phyloP scores from a whole-genome alignment of 1,140 invertebrate genomes.

The Ctenoplectra terminalis region DNA sequence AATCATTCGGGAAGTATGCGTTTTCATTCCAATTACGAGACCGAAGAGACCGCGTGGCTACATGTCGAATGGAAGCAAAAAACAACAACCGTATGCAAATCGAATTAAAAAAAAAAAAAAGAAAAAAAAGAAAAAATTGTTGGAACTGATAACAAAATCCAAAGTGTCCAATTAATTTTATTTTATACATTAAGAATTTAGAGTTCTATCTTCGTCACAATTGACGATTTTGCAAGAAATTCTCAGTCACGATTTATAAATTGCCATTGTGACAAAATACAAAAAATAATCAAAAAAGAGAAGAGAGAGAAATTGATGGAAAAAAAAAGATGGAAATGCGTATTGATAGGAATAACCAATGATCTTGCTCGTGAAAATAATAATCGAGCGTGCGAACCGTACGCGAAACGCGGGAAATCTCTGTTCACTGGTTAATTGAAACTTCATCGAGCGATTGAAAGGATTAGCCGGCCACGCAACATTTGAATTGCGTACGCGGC shows the following conservation, averaged over 20 bases:
- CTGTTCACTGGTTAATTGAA: not conserved
- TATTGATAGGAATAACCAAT: not conserved
- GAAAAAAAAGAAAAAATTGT: not conserved
- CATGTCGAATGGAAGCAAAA: not conserved
- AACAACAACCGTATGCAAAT: too few species aligned
- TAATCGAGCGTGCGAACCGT: not conserved
- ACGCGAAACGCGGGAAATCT: not conserved
- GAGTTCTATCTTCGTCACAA: too few species aligned
- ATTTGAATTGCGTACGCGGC: not conserved
- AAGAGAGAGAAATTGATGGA: too few species aligned
- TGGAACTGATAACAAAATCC: too few species aligned
- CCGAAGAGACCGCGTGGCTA: not conserved
- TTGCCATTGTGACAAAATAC: too few species aligned
- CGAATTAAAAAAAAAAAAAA: too few species aligned
- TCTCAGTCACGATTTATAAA: too few species aligned
- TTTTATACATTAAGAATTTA: too few species aligned
- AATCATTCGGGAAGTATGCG: constrained; percentile 29
- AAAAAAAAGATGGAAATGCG: constrained; percentile 5
- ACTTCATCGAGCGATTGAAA: not conserved
- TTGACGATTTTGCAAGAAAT: too few species aligned
- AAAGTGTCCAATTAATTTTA: too few species aligned
- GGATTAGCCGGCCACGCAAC: not conserved
- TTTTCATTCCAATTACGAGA: not conserved
- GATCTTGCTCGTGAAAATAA: not conserved
- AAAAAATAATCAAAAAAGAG: not conserved